These are phyloP conservation scores for Pomacea maculata DNA, from an alignment of 1,140 invertebrate genomes.

Conservation along the genomic window DNA sequence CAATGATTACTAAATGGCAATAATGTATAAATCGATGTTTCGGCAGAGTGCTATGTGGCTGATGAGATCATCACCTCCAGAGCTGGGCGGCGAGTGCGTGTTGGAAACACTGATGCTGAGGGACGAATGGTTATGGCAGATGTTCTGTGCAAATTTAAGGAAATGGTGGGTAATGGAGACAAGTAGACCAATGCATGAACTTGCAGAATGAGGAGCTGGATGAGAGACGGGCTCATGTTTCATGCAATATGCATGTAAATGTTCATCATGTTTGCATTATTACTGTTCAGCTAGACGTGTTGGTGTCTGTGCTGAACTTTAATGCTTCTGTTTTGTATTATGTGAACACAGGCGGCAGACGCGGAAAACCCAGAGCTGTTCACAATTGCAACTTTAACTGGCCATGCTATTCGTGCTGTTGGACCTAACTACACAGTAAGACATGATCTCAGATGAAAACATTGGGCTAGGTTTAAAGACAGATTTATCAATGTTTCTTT, in stretches of 20 bases:
- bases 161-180: slow-evolving; percentile 67
- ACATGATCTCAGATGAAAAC: slow-evolving; percentile 6
- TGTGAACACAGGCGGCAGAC: slow-evolving; percentile 64
- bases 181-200: background rate
- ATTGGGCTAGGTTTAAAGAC: no score
- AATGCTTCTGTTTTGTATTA: background rate
- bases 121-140: slow-evolving; percentile 96
- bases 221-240: background rate
- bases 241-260: background rate
- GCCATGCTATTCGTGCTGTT: slow-evolving; percentile 82
- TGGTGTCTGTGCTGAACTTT: background rate
- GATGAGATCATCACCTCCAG: slow-evolving; percentile 90
- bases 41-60: slow-evolving; percentile 85
- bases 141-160: slow-evolving; percentile 76
- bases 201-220: background rate
- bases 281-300: background rate
- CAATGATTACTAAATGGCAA: background rate
- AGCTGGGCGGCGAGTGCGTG: slow-evolving; percentile 80
- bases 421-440: slow-evolving; percentile 82
- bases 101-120: slow-evolving; percentile 96
- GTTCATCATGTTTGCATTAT: background rate
- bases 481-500: no score
- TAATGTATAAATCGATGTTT: background rate
- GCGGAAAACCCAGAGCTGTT: slow-evolving; percentile 84
- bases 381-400: slow-evolving; percentile 94